phyloP scores from a whole-genome alignment of 2,888 invertebrate genomes.

The Plusia festucae region DNA sequence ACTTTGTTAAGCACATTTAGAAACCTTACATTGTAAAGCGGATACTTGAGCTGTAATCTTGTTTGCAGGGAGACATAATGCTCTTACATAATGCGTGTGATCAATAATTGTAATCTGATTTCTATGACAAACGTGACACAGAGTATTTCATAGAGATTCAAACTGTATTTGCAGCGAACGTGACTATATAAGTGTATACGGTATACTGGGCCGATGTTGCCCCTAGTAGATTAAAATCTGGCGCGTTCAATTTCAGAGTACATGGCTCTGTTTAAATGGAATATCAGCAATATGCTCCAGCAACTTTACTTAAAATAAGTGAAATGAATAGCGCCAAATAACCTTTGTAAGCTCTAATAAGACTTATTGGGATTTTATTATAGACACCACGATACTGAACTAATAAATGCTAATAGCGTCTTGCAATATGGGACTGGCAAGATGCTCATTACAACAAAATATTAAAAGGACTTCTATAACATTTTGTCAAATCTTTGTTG shows the following conservation, averaged over 20 bases:
- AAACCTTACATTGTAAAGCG: slow-evolving; percentile 63
- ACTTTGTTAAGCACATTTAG: slow-evolving; percentile 55
- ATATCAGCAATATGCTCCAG: slow-evolving; percentile 46
- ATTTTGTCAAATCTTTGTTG: neutral
- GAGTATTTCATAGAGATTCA: slow-evolving; percentile 19
- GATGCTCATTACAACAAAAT: neutral
- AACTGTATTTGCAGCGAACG: slow-evolving; percentile 7
- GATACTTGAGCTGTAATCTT: slow-evolving; percentile 66
- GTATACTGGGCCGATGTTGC: neutral
- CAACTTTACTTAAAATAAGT: slow-evolving; percentile 9
- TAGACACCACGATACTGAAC: slow-evolving; percentile 5
- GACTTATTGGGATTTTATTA: slow-evolving; percentile 9
- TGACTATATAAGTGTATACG: too few species aligned
- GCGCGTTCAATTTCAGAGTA: slow-evolving; percentile 70
- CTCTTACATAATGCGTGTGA: slow-evolving; percentile 60
- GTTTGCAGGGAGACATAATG: slow-evolving; percentile 64
- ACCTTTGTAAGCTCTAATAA: neutral
- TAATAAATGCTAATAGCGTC: neutral
- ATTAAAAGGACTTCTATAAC: neutral
- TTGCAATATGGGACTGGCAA: neutral
- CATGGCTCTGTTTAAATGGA: slow-evolving; percentile 62
- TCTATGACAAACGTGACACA: slow-evolving; percentile 24
- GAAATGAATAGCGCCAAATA: slow-evolving; percentile 15
- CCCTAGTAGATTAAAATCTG: slow-evolving; percentile 61
- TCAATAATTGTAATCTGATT: slow-evolving; percentile 62